Percentiles rank a stretch among this genome's conserved stretches.
Evolutionary conservation across 2,113 vertebrate genomes (phyloP).

Genomic region (Mirza zaza): DNA sequence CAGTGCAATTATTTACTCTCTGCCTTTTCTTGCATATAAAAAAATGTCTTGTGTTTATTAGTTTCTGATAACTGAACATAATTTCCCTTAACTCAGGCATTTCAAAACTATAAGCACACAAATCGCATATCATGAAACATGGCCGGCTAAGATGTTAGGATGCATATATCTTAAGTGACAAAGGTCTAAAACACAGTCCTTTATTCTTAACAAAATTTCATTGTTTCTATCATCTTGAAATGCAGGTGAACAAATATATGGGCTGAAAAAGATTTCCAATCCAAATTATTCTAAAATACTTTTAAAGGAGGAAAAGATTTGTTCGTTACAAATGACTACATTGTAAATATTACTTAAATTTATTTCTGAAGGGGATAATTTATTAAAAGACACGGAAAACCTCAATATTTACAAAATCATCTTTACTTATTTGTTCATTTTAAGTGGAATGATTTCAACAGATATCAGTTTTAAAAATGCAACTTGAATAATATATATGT

Average conservation of each 20-base stretch:
- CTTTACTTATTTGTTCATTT: slow-evolving; percentile 47
- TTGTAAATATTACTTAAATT: slow-evolving; percentile 63
- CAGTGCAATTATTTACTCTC: slow-evolving; percentile 90
- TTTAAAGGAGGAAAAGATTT: background rate
- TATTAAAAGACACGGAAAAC: slow-evolving; percentile 58
- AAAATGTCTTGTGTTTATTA: slow-evolving; percentile 86
- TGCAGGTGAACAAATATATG: slow-evolving; percentile 36
- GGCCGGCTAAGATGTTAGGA: slow-evolving; percentile 62
- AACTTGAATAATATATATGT: slow-evolving; percentile 41
- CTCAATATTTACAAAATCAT: slow-evolving; percentile 62
- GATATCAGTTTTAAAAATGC: slow-evolving; percentile 50
- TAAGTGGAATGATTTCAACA: background rate
- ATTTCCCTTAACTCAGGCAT: slow-evolving; percentile 81
- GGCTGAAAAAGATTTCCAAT: background rate
- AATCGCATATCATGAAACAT: slow-evolving; percentile 81
- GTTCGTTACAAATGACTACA: slow-evolving; percentile 57
- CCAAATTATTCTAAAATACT: slow-evolving; percentile 49
- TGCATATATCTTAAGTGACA: slow-evolving; percentile 76
- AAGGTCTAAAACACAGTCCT: slow-evolving; percentile 59
- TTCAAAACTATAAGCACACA: slow-evolving; percentile 76
- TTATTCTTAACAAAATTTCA: slow-evolving; percentile 68
- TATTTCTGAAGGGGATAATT: slow-evolving; percentile 77
- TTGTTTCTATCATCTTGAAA: slow-evolving; percentile 72
- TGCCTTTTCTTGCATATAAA: slow-evolving; percentile 91
- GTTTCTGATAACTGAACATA: slow-evolving; percentile 85